Evolutionary conservation across 2,797 vertebrate genomes (phyloP).

Genomic region (Urocyon cinereoargenteus): DNA sequence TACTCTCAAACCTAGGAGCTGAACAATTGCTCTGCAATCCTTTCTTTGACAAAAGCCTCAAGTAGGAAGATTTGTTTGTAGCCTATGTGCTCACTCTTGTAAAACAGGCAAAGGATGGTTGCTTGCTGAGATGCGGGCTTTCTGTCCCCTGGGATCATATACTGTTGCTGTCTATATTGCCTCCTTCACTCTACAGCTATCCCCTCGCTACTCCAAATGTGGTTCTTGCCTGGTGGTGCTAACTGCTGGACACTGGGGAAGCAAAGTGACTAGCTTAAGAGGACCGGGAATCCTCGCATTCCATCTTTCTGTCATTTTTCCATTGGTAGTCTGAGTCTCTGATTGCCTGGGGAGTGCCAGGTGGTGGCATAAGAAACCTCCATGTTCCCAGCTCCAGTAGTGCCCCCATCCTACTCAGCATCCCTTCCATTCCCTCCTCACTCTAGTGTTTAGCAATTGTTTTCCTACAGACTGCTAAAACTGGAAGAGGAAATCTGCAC

Average conservation of each 20-base stretch:
- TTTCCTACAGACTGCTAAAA: background rate
- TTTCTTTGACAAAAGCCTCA: slow-evolving; percentile 37
- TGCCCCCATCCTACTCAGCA: background rate
- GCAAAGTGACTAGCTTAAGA: background rate
- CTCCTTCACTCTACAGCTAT: background rate
- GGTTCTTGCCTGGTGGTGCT: background rate
- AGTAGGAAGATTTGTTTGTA: background rate
- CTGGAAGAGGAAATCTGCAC: background rate
- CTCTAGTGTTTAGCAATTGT: background rate
- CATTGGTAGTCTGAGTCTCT: background rate
- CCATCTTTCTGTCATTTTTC: background rate
- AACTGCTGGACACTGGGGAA: background rate
- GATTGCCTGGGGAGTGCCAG: background rate
- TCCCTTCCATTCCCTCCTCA: background rate
- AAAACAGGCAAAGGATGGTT: background rate
- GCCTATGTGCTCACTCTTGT: slow-evolving; percentile 14
- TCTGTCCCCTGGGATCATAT: background rate
- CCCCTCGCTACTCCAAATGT: background rate
- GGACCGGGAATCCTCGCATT: background rate
- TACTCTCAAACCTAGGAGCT: slow-evolving; percentile 9
- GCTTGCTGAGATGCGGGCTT: background rate
- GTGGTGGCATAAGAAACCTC: background rate
- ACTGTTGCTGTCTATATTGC: background rate
- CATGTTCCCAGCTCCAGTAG: background rate
- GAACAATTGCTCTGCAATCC: background rate